Conservation (phyloP, 2,888 invertebrate species). For the Liposcelis brunnea region DNA sequence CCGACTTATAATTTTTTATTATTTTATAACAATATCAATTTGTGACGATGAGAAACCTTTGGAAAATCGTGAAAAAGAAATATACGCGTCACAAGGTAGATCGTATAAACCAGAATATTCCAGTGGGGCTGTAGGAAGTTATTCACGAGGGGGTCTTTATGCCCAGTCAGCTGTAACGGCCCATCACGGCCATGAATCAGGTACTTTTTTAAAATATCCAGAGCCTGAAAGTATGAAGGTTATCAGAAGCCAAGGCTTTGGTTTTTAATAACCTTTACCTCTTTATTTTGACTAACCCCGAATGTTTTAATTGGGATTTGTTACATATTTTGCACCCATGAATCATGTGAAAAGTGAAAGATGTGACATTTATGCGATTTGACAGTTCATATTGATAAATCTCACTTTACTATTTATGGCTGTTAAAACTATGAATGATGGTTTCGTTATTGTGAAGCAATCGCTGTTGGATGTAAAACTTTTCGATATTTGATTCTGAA, state of each 20-base stretch:
- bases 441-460: too few relatives aligned
- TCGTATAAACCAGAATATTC: conserved; percentile 6
- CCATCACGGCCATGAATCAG: conserved; percentile 8
- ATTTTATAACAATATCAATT: not conserved
- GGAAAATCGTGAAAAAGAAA: not conserved
- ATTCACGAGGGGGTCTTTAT: conserved; percentile 5
- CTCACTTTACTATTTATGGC: too few relatives aligned
- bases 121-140: conserved; percentile 2
- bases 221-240: too few relatives aligned
- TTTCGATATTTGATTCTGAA: too few relatives aligned
- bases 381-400: too few relatives aligned
- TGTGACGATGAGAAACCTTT: not conserved
- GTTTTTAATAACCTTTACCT: not conserved
- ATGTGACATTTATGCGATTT: too few relatives aligned
- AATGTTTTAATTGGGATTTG: not conserved
- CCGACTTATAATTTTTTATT: not conserved
- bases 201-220: not conserved
- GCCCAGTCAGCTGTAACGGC: conserved; percentile 7
- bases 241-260: too few relatives aligned
- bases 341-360: too few relatives aligned
- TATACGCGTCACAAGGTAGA: not conserved
- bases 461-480: too few relatives aligned
- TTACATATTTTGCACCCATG: too few relatives aligned
- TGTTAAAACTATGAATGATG: too few relatives aligned
- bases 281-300: not conserved